Evolutionary conservation across 1,140 invertebrate species (phyloP).

Genomic region (Drosophila nannoptera): DNA sequence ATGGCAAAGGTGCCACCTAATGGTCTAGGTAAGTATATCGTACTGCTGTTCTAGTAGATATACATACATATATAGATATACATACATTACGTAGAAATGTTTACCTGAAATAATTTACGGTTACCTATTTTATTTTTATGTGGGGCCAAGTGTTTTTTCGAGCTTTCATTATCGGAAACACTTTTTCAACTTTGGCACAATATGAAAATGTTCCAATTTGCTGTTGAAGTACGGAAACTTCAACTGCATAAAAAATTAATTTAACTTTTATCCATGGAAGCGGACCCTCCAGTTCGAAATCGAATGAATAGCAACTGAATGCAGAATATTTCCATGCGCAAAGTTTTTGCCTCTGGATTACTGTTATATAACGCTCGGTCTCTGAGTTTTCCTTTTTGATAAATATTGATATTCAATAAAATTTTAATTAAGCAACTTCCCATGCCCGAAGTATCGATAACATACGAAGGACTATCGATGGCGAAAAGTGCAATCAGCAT

Average conservation of each 20-base stretch:
- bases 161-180: neutral
- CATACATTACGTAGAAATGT: neutral
- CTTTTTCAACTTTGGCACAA: neutral
- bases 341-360: neutral
- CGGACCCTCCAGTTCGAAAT: neutral
- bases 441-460: no score
- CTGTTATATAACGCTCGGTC: no score
- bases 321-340: neutral
- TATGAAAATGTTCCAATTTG: neutral
- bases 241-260: neutral
- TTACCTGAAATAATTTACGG: conserved; percentile 20
- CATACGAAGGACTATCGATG: no score
- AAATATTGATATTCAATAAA: no score
- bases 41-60: conserved; percentile 30
- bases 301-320: neutral
- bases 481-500: no score
- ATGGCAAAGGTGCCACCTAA: conserved; percentile 5
- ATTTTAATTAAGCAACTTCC: no score
- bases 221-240: neutral
- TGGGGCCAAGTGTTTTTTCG: neutral
- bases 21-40: neutral
- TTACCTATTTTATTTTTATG: conserved; percentile 1
- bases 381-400: no score
- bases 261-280: neutral
- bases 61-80: no score